phyloP scores from a whole-genome alignment of 2,888 invertebrate genomes.

The Aphodius sticticus region DNA sequence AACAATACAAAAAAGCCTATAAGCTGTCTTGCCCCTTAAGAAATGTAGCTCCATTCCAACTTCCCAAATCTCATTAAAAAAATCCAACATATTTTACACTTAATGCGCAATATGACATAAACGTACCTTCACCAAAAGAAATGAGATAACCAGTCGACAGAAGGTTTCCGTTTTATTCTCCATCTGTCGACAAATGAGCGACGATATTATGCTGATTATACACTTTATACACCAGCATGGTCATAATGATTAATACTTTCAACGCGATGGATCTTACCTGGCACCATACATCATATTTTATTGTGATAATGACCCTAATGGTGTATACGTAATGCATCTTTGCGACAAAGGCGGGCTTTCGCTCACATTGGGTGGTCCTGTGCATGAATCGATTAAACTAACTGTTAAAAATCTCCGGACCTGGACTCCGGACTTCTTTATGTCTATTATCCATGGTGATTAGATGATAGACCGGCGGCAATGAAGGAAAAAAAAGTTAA shows the following conservation, averaged over 20 bases:
- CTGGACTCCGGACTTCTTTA: not conserved
- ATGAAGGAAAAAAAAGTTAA: not conserved
- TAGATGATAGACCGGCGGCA: not conserved
- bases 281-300: not conserved
- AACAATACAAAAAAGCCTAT: no score
- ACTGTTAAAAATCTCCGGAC: not conserved
- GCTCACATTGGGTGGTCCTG: not conserved
- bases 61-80: no score
- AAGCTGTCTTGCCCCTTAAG: no score
- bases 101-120: no score
- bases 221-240: not conserved
- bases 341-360: not conserved
- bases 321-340: not conserved
- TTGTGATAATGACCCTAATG: constrained; percentile 4
- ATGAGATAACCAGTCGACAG: not conserved
- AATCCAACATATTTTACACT: no score
- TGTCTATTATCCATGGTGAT: not conserved
- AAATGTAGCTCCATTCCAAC: no score
- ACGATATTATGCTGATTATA: no score
- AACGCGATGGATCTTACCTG: not conserved
- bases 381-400: not conserved
- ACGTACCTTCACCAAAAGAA: no score
- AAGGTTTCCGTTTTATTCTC: not conserved
- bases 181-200: not conserved
- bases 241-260: not conserved